Evolutionary conservation across 2,797 vertebrate genomes (phyloP), one percentile per base, ranked within the genome.

Genomic region (Aulostomus chinensis): DNA sequence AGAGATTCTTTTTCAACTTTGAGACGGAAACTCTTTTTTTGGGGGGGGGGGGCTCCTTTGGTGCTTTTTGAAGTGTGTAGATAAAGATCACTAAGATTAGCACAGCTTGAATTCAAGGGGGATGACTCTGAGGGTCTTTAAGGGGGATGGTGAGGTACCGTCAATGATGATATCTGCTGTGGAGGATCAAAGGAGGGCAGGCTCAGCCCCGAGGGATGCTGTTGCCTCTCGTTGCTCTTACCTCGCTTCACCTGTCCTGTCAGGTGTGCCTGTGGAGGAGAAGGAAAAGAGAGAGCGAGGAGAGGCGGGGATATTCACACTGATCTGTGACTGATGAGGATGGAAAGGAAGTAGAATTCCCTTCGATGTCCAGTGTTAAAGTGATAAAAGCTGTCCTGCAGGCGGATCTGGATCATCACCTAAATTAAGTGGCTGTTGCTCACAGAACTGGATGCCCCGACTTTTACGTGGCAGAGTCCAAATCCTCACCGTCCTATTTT

Each of bases 141-240:
- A 29, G 33, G 34, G 15, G 40, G 43, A 11, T n/a, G 37, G 51
- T 26, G 61, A 43, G 58, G 52, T 73, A 63, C 60, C 46, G 36
- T 76, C 73, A 70, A 17, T 84, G 86, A 92, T 89, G 79, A 78
- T 80, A 90, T 88, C 87, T 86, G 74, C 76, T 71, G 84, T 68
- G 42, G 58, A 77, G 64, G 85, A 92, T 91, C 88, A 91, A 91
- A 92, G 86, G 38, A 54, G 30, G 34, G 29, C 38, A 55, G 48
- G 39, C n/a, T 54, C 40, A 59, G 76, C 85, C 86, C 28, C 9
- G 29, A 52, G 84, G 89, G 78, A 78, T 26, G 58, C 68, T 63
- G 43, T 11, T 58, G 64, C 72, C 55, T 65, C 62, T 46, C 33
- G 56, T 51, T 65, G 60, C 59, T 54, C 35, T 42, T 49, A 64